Evolutionary conservation across 2,113 vertebrate species (phyloP).

Genomic region (Eolophus roseicapilla): DNA sequence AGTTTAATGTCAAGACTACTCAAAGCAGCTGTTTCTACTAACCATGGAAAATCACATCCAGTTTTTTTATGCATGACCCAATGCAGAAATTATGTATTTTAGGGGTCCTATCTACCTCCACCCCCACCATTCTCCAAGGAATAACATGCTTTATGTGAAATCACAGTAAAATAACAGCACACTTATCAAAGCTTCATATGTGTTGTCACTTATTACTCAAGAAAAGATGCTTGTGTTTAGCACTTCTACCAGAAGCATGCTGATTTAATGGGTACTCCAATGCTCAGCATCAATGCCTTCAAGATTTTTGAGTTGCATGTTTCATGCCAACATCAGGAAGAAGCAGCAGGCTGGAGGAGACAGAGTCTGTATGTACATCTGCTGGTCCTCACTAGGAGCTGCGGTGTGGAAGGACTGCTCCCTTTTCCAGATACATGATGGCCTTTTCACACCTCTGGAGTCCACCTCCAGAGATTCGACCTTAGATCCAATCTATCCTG

Average conservation of each 20-base stretch:
- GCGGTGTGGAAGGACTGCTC: not conserved
- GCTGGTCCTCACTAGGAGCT: not conserved
- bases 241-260: not conserved
- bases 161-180: not conserved
- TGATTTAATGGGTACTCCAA: not conserved
- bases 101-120: not conserved
- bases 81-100: constrained; percentile 40
- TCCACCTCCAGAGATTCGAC: not conserved
- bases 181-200: not conserved
- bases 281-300: not conserved
- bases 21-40: constrained; percentile 60
- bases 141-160: not conserved
- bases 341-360: not conserved
- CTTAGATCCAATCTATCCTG: not conserved
- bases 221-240: not conserved
- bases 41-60: constrained; percentile 25
- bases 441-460: not conserved
- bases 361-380: not conserved
- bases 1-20: constrained; percentile 63
- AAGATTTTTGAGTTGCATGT: not conserved
- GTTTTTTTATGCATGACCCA: constrained; percentile 20
- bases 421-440: not conserved
- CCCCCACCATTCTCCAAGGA: not conserved
- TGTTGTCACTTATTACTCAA: not conserved
- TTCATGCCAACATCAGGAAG: not conserved